These are phyloP conservation scores for Oxyteleia sp. DNA, from an alignment of 2,888 invertebrate genomes.

Conservation along the genomic window DNA sequence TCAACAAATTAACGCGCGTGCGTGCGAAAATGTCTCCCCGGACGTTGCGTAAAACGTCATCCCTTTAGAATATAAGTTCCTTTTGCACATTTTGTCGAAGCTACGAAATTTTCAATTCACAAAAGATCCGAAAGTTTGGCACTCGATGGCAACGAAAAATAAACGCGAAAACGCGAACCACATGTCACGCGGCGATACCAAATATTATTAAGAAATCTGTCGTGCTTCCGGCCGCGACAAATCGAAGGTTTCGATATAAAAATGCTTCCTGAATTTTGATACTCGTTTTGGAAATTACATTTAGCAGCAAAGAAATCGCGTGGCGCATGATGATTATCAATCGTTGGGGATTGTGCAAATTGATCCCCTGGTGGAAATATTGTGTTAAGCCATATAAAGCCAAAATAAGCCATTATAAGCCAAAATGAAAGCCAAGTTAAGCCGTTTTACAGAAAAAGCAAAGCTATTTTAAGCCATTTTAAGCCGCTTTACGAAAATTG, in stretches of 20 bases:
- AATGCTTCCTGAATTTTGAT: constrained; percentile 72
- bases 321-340: not conserved
- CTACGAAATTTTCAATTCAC: constrained; percentile 4
- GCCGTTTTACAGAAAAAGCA: too few species aligned
- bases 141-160: constrained; percentile 43
- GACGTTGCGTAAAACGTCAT: constrained; percentile 9
- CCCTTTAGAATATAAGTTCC: constrained; percentile 8
- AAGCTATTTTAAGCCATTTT: too few species aligned
- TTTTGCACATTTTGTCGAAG: constrained; percentile 23
- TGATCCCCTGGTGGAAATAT: too few species aligned
- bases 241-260: constrained; percentile 57
- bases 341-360: not conserved
- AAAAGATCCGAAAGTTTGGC: constrained; percentile 39
- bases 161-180: constrained; percentile 12
- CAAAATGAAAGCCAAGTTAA: too few species aligned
- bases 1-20: constrained; percentile 6
- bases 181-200: constrained; percentile 42
- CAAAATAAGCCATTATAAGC: too few species aligned
- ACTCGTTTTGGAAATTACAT: constrained; percentile 60
- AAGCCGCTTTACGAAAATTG: too few species aligned
- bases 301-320: not conserved
- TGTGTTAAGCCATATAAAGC: too few species aligned
- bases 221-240: constrained; percentile 57
- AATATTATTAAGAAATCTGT: constrained; percentile 48
- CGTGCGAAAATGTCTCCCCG: constrained; percentile 19